These are phyloP conservation scores for Caenorhabditis latens DNA, from an alignment of 1,140 invertebrate genomes.

Conservation along the genomic window DNA sequence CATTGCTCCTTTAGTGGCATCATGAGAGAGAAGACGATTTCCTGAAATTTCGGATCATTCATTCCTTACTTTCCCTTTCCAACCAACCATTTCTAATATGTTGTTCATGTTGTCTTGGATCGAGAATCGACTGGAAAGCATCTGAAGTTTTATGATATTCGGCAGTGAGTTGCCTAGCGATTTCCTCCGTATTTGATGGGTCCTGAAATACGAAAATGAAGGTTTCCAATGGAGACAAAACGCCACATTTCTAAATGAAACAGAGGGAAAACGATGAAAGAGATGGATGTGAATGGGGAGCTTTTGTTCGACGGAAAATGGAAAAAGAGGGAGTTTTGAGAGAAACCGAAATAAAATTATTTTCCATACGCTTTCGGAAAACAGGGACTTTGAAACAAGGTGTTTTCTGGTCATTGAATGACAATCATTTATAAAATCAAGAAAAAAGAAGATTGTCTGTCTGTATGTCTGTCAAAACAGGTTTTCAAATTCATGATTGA, in stretches of 20 bases:
- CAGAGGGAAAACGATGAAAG: background rate
- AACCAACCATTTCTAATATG: constrained; percentile 80
- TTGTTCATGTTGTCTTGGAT: constrained; percentile 86
- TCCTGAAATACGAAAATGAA: constrained; percentile 35
- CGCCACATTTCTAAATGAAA: background rate
- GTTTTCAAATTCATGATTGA: too few species aligned
- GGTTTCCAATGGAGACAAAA: constrained; percentile 13
- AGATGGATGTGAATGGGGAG: background rate
- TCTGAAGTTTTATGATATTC: constrained; percentile 86
- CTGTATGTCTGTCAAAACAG: too few species aligned
- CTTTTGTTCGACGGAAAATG: background rate
- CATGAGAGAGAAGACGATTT: constrained; percentile 89
- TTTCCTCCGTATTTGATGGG: constrained; percentile 71
- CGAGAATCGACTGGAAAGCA: constrained; percentile 90
- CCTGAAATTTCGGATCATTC: constrained; percentile 78
- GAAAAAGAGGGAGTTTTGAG: background rate
- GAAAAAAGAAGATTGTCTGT: too few species aligned
- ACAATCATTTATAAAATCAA: too few species aligned
- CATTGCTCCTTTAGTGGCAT: constrained; percentile 92
- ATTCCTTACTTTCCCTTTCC: background rate
- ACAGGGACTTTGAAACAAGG: too few species aligned
- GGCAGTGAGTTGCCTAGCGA: constrained; percentile 81
- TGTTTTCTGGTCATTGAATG: too few species aligned
- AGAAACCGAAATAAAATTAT: too few species aligned
- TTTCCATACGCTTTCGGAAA: too few species aligned